Conservation (phyloP, 1,140 invertebrate species). For the Cepaea nemoralis region DNA sequence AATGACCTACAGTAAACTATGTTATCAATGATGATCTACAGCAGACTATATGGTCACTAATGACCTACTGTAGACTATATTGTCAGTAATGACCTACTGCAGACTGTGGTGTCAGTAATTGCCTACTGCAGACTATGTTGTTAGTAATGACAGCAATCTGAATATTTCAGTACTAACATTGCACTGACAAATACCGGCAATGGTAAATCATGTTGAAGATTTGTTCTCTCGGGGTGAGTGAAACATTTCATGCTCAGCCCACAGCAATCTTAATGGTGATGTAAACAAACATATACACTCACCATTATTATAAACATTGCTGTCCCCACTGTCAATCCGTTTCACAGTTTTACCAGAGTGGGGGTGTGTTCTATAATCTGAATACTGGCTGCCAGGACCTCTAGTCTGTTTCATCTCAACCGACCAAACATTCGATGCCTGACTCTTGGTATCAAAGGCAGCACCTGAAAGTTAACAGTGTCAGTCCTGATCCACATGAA, state of each 20-base stretch:
- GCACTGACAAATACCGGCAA: too few species aligned
- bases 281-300: not conserved
- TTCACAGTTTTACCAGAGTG: not conserved
- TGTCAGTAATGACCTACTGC: too few species aligned
- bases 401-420: not conserved
- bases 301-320: constrained; percentile 18
- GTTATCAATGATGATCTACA: too few species aligned
- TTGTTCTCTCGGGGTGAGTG: not conserved
- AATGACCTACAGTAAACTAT: too few species aligned
- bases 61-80: too few species aligned
- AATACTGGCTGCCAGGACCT: not conserved
- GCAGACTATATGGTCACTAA: too few species aligned
- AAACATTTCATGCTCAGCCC: not conserved
- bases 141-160: too few species aligned
- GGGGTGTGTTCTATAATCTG: not conserved
- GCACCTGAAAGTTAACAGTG: constrained; percentile 19
- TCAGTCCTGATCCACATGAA: constrained; percentile 5
- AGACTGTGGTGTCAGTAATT: too few species aligned
- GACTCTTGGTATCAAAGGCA: constrained; percentile 24
- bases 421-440: not conserved
- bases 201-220: not conserved
- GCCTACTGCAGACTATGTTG: too few species aligned
- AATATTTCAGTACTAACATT: too few species aligned
- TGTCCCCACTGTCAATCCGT: constrained; percentile 16
- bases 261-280: not conserved